Conservation (phyloP, 2,888 invertebrate genomes). For the Melolontha melolontha region DNA sequence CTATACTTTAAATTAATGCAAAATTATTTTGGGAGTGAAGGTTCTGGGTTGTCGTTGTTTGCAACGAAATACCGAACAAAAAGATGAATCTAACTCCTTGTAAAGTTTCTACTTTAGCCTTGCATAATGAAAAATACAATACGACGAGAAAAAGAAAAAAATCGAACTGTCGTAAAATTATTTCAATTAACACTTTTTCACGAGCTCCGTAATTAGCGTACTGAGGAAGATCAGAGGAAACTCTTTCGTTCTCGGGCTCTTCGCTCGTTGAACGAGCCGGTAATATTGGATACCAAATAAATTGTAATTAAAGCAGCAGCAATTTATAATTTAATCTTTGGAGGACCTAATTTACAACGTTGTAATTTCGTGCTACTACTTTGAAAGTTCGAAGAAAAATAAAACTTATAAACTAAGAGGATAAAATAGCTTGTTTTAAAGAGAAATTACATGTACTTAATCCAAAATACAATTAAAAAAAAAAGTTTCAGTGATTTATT, state of each 20-base stretch:
- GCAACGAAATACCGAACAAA: background rate
- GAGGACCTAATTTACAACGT: constrained; percentile 2
- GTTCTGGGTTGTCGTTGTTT: too few relatives aligned
- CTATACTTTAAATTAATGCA: constrained; percentile 23
- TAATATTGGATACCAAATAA: constrained; percentile 36
- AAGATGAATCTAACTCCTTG: background rate
- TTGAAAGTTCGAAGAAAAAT: too few relatives aligned
- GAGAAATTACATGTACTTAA: too few relatives aligned
- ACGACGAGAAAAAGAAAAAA: constrained; percentile 10
- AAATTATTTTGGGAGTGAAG: constrained; percentile 21
- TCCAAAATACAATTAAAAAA: too few relatives aligned
- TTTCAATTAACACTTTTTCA: constrained; percentile 25
- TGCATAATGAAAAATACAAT: constrained; percentile 19
- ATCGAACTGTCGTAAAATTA: constrained; percentile 23
- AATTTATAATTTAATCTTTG: constrained; percentile 40
- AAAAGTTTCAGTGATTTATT: too few relatives aligned
- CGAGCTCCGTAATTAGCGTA: constrained; percentile 14
- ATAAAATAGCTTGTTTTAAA: too few relatives aligned
- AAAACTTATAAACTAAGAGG: too few relatives aligned
- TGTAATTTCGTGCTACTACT: too few relatives aligned
- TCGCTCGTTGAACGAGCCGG: too few relatives aligned
- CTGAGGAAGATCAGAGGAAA: too few relatives aligned
- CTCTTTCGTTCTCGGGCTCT: too few relatives aligned
- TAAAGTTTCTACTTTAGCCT: constrained; percentile 16
- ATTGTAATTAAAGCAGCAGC: constrained; percentile 40